Base-by-base conservation (phyloP, 2,113 vertebrate species). In the Leucopsar rothschildi region DNA sequence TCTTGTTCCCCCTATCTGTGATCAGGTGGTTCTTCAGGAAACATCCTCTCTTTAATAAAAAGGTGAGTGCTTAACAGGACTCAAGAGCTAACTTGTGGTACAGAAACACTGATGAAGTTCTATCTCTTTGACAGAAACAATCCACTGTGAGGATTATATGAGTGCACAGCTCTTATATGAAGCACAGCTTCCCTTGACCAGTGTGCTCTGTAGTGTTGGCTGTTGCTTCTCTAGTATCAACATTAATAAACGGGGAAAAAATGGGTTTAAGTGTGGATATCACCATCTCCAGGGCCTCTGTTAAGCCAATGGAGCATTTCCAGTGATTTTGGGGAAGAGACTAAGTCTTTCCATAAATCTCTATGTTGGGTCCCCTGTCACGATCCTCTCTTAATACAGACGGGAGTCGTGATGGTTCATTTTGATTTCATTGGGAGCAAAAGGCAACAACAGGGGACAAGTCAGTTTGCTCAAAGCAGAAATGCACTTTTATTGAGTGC, bases 21-120 rank as follows among this genome's bases (percentile, higher is more conserved):
- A 88, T 85, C 80, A 98, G 98, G 98, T 86, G 98, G 94, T 40
- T 98, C 98, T 91, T 98, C 98, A 57, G 52, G 65, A 94, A 98
- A 97, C 71, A 77, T 98, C 69, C 55, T 96, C 56, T n/a, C 16
- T 33, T 96, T 98, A 90, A 90, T 98, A 73, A 87, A 96, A 97
- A 98, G 97, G 98, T 98, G 95, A 95, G 97, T 78, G 17, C 29
- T 83, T 49, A 55, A 64, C 2, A 22, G 19, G 27, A 55, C 71
- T 84, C 8, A 37, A 52, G 52, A 44, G 33, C 24, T 65, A 53
- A 8, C 12, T 40, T 3, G 5, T 45, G 45, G 7, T 53, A 68
- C 16, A 40, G 40, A 77, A 90, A 25, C 33, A 3, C 22, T 88
- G 59, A 65, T 68, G 47, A 24, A 52, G 31, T 84, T 76, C 31